phyloP scores from a whole-genome alignment of 2,113 vertebrate genomes.

The Pavo muticus region DNA sequence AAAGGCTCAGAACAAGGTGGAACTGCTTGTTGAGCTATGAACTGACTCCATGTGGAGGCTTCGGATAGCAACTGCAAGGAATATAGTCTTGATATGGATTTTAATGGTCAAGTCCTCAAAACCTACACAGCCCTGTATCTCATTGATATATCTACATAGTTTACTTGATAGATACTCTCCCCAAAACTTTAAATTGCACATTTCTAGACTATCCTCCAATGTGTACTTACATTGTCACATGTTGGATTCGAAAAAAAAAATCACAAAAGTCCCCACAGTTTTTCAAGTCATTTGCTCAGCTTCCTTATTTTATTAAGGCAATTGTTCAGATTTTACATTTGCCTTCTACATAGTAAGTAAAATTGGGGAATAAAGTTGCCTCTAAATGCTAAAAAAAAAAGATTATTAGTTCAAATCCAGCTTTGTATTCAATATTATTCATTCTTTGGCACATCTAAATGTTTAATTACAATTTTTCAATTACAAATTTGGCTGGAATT shows the following conservation, averaged over 20 bases:
- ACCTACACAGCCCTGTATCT: not conserved
- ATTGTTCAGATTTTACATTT: too few species aligned
- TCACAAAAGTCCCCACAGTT: too few species aligned
- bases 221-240: not conserved
- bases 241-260: not conserved
- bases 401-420: not conserved
- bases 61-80: not conserved
- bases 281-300: not conserved
- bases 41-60: not conserved
- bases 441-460: not conserved
- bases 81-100: not conserved
- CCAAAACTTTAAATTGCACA: not conserved
- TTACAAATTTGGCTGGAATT: not conserved
- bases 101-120: not conserved
- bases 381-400: not conserved
- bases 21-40: not conserved
- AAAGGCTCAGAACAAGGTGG: not conserved
- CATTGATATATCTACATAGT: not conserved
- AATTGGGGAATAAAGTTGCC: not conserved
- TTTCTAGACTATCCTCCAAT: not conserved
- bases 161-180: not conserved
- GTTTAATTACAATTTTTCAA: not conserved
- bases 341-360: too few species aligned
- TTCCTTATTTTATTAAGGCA: not conserved
- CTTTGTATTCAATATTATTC: not conserved